Conservation (phyloP, 2,797 vertebrate species). For the Potorous gilbertii region DNA sequence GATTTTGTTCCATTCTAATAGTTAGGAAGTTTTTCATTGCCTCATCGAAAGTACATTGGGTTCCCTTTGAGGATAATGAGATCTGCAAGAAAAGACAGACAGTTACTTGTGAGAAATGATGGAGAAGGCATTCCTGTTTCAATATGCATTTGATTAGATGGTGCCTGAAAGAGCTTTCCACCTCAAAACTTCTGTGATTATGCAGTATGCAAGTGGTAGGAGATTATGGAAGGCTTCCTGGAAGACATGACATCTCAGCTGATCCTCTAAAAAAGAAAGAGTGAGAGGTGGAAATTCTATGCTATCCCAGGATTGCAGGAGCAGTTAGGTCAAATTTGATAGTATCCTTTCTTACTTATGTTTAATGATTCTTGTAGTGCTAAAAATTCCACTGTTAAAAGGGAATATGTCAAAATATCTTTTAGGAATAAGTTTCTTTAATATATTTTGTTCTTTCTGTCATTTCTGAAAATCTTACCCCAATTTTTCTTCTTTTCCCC, state of each 20-base stretch:
- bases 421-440: neutral
- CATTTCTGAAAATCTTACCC: neutral
- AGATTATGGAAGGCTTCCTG: neutral
- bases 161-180: neutral
- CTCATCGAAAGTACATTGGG: neutral
- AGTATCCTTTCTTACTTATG: neutral
- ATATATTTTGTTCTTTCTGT: neutral
- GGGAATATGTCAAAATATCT: neutral
- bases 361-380: neutral
- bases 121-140: neutral
- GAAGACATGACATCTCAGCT: neutral
- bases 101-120: neutral
- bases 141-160: neutral
- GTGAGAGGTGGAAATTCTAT: neutral
- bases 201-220: neutral
- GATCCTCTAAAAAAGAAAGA: neutral
- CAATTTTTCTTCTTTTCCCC: neutral
- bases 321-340: neutral
- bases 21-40: neutral
- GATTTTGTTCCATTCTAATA: neutral
- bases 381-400: neutral
- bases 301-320: neutral
- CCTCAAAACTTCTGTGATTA: neutral
- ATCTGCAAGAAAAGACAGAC: neutral
- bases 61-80: neutral